A percentile compares a stretch with the other conserved stretches of the same genome.
These are phyloP conservation scores for Eilema caniola DNA, from an alignment of 2,888 invertebrate genomes.

Conservation along the genomic window DNA sequence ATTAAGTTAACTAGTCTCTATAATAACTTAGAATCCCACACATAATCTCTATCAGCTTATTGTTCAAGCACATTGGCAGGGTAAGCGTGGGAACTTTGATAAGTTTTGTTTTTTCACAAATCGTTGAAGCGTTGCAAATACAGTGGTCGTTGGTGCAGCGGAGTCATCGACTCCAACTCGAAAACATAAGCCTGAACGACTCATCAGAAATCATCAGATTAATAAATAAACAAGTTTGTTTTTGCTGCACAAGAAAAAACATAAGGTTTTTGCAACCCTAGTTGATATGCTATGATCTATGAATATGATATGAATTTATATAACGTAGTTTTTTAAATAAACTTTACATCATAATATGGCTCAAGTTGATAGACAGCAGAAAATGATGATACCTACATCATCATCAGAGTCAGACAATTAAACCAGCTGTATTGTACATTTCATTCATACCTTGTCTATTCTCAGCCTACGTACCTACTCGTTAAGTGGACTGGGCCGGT, in stretches of 20 bases:
- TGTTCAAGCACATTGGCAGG: constrained; percentile 42
- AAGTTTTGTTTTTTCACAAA: constrained; percentile 61
- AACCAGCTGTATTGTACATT: not conserved
- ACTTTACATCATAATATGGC: too few relatives aligned
- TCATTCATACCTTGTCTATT: not conserved
- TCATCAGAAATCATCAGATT: constrained; percentile 23
- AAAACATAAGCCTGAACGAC: constrained; percentile 44
- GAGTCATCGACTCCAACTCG: constrained; percentile 66
- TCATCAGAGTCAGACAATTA: constrained; percentile 16
- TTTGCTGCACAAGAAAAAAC: not conserved
- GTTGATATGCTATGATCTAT: not conserved
- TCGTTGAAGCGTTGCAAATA: constrained; percentile 75
- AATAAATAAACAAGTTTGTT: constrained; percentile 31
- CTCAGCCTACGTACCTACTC: not conserved
- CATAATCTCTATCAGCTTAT: constrained; percentile 33
- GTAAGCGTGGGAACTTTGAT: constrained; percentile 71
- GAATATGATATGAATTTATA: too few relatives aligned
- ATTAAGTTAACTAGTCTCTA: constrained; percentile 14
- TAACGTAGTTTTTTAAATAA: too few relatives aligned
- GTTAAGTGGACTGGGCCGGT: not conserved
- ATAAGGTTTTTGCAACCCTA: not conserved
- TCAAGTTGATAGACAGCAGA: too few relatives aligned
- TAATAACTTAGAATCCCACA: constrained; percentile 34
- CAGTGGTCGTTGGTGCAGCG: constrained; percentile 61
- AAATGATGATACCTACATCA: too few relatives aligned